phyloP scores from a whole-genome alignment of 2,113 vertebrate genomes.

The Platysteira castanea region DNA sequence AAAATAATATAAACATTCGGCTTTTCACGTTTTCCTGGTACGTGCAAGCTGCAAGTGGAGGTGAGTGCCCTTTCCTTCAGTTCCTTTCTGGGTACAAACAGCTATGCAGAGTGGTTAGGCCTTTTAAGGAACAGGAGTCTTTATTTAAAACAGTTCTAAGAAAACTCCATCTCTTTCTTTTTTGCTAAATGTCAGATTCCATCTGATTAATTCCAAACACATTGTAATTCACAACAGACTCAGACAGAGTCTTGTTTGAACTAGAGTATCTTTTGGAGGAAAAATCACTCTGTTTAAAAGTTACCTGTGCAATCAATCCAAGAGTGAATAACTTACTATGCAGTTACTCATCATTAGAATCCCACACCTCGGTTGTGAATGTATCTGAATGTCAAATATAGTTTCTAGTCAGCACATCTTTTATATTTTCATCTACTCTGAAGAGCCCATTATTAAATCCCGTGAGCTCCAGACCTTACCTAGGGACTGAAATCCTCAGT shows the following conservation, averaged over 20 bases:
- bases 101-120: neutral
- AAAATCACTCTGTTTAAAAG: neutral
- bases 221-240: neutral
- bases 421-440: neutral
- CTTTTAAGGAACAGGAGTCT: neutral
- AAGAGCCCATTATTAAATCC: neutral
- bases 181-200: neutral
- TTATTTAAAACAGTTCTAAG: neutral
- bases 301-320: neutral
- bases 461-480: neutral
- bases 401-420: neutral
- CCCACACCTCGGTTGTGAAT: neutral
- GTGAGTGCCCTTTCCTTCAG: neutral
- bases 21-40: neutral
- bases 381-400: neutral
- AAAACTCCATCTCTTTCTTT: neutral
- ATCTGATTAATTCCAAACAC: constrained; percentile 6
- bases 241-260: neutral
- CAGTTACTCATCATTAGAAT: neutral
- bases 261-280: neutral
- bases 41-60: neutral
- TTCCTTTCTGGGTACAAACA: neutral
- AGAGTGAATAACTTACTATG: neutral
- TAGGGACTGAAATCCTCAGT: neutral
- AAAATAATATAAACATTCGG: neutral